A percentile compares a stretch with the other conserved stretches of the same genome.
Evolutionary conservation across 2,888 invertebrate genomes (phyloP).

Genomic region (Xanthostigma xanthostigma): DNA sequence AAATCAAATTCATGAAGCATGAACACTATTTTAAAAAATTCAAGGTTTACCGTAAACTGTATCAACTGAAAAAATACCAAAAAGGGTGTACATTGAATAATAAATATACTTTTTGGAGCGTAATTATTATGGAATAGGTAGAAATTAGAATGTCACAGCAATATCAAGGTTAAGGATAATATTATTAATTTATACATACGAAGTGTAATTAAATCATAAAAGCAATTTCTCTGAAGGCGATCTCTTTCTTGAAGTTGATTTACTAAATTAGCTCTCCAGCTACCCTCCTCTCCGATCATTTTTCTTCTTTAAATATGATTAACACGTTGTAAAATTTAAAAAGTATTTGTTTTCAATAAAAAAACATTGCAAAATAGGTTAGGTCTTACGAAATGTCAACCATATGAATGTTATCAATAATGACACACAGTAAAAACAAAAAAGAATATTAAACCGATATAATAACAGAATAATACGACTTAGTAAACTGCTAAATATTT

Average conservation of each 20-base stretch:
- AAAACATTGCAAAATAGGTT: too few relatives aligned
- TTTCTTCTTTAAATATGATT: constrained; percentile 11
- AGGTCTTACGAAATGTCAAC: too few relatives aligned
- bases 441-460: too few relatives aligned
- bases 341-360: too few relatives aligned
- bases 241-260: constrained; percentile 58
- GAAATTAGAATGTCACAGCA: constrained; percentile 7
- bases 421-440: too few relatives aligned
- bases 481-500: too few relatives aligned
- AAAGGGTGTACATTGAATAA: not conserved
- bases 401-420: too few relatives aligned
- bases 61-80: not conserved
- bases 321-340: not conserved
- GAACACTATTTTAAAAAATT: not conserved
- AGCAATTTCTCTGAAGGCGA: constrained; percentile 56
- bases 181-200: constrained; percentile 43
- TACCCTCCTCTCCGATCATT: constrained; percentile 22
- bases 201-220: constrained; percentile 64
- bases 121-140: constrained; percentile 2
- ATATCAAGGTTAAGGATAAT: constrained; percentile 8
- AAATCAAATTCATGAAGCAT: constrained; percentile 1
- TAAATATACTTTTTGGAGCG: not conserved
- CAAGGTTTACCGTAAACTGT: not conserved
- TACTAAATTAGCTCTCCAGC: constrained; percentile 59
- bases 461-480: too few relatives aligned